These are phyloP conservation scores for Cremastinae sp. DNA, from an alignment of 2,888 invertebrate species.

Conservation along the genomic window DNA sequence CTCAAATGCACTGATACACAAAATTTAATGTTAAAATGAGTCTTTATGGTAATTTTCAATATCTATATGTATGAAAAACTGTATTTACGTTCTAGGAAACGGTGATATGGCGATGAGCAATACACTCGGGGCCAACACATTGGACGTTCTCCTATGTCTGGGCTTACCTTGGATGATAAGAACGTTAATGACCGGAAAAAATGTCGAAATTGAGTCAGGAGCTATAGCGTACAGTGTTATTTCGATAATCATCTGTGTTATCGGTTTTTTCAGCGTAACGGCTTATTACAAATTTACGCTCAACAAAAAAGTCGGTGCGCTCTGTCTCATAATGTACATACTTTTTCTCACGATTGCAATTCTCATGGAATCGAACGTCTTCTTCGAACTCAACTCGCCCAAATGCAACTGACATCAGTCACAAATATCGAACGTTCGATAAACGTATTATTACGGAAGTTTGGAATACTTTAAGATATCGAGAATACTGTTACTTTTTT, in stretches of 20 bases:
- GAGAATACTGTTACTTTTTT: too few species aligned
- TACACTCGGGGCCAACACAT: constrained; percentile 91
- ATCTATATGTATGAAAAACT: too few species aligned
- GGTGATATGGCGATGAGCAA: constrained; percentile 94
- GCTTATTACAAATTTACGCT: constrained; percentile 87
- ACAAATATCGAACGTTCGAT: background rate
- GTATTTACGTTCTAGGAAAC: constrained; percentile 84
- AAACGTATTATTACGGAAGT: too few species aligned
- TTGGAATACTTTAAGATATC: too few species aligned
- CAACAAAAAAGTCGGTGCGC: constrained; percentile 86
- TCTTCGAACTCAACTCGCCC: constrained; percentile 80
- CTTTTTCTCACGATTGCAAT: constrained; percentile 89
- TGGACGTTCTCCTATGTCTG: constrained; percentile 91
- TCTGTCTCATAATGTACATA: constrained; percentile 85
- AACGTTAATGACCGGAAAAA: constrained; percentile 82
- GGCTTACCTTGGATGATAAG: constrained; percentile 93
- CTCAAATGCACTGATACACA: too few species aligned
- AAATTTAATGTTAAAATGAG: too few species aligned
- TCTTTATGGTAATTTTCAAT: too few species aligned
- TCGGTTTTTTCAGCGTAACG: constrained; percentile 86
- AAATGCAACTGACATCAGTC: constrained; percentile 69
- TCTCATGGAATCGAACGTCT: constrained; percentile 89
- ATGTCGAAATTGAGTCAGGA: constrained; percentile 87
- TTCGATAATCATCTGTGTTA: constrained; percentile 88
- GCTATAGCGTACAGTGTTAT: constrained; percentile 92